These are phyloP conservation scores for Creontiades dilutus DNA, from an alignment of 2,888 invertebrate genomes.

Conservation along the genomic window DNA sequence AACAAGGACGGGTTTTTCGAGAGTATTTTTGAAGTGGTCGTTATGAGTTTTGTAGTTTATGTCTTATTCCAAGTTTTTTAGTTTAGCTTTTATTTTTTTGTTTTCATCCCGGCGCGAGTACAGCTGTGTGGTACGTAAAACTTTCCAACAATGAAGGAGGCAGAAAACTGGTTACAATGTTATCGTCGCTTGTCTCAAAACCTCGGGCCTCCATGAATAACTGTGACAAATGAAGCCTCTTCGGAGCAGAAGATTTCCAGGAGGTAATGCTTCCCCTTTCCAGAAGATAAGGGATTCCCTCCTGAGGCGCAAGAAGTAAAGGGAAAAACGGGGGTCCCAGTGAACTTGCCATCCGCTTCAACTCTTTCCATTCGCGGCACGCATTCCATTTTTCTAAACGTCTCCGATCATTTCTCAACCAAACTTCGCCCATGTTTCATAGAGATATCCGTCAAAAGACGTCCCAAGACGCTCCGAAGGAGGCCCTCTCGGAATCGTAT, in stretches of 20 bases:
- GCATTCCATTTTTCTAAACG: slow-evolving; percentile 69
- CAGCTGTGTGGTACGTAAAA: not conserved
- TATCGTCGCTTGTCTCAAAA: slow-evolving; percentile 65
- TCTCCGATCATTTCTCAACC: slow-evolving; percentile 57
- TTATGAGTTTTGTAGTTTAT: not conserved
- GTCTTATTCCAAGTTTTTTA: not conserved
- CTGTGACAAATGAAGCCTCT: slow-evolving; percentile 68
- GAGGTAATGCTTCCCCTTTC: slow-evolving; percentile 65
- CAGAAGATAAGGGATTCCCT: slow-evolving; percentile 60
- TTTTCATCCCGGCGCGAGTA: not conserved
- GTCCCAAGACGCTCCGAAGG: slow-evolving; percentile 36
- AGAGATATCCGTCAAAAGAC: slow-evolving; percentile 67
- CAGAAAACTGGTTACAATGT: slow-evolving; percentile 64
- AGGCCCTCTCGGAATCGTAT: not conserved
- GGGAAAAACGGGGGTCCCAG: slow-evolving; percentile 40
- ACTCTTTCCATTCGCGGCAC: slow-evolving; percentile 66
- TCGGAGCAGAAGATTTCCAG: slow-evolving; percentile 59
- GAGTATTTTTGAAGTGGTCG: not conserved
- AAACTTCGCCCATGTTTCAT: slow-evolving; percentile 67
- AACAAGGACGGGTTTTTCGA: slow-evolving; percentile 32
- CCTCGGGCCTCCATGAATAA: slow-evolving; percentile 65
- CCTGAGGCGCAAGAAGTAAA: slow-evolving; percentile 40
- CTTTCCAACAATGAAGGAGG: slow-evolving; percentile 63
- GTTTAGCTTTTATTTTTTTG: not conserved
- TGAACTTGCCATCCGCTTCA: slow-evolving; percentile 53